Percentiles rank a stretch among this genome's conserved stretches.
These are phyloP conservation scores for Notamacropus eugenii DNA, from an alignment of 2,797 vertebrate species.

Conservation along the genomic window DNA sequence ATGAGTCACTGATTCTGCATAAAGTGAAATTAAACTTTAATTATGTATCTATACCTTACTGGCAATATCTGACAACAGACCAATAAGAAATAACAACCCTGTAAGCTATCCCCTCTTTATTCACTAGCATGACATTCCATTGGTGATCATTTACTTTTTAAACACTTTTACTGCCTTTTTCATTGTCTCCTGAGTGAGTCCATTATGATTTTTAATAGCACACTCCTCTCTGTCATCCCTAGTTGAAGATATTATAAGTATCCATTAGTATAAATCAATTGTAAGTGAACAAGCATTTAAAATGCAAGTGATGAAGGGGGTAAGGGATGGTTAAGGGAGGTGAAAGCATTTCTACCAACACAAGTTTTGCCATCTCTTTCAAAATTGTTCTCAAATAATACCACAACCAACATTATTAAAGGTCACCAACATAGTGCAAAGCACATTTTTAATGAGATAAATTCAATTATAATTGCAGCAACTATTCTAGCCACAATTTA, in stretches of 20 bases:
- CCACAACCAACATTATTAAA: slow-evolving; percentile 78
- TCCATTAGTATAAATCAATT: slow-evolving; percentile 45
- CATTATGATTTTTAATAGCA: slow-evolving; percentile 35
- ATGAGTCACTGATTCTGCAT: neutral
- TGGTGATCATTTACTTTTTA: slow-evolving; percentile 23
- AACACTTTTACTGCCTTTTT: neutral
- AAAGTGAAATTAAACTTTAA: slow-evolving; percentile 23
- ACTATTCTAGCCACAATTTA: slow-evolving; percentile 84
- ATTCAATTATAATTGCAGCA: slow-evolving; percentile 82
- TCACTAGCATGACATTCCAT: slow-evolving; percentile 57
- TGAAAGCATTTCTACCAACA: slow-evolving; percentile 13
- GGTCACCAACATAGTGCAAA: slow-evolving; percentile 77
- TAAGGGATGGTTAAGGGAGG: slow-evolving; percentile 8
- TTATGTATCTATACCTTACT: neutral
- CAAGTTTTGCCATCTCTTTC: slow-evolving; percentile 56
- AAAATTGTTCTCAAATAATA: slow-evolving; percentile 69
- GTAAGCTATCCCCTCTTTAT: neutral
- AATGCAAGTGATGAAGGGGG: slow-evolving; percentile 48
- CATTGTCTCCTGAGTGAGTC: slow-evolving; percentile 17
- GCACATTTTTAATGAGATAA: slow-evolving; percentile 79
- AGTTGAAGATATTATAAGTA: slow-evolving; percentile 58
- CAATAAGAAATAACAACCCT: slow-evolving; percentile 57
- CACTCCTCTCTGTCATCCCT: slow-evolving; percentile 16
- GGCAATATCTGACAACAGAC: slow-evolving; percentile 50
- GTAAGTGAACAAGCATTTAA: slow-evolving; percentile 70